These are phyloP conservation scores for Latrodectus geometricus DNA, from an alignment of 1,140 invertebrate genomes.

Conservation along the genomic window DNA sequence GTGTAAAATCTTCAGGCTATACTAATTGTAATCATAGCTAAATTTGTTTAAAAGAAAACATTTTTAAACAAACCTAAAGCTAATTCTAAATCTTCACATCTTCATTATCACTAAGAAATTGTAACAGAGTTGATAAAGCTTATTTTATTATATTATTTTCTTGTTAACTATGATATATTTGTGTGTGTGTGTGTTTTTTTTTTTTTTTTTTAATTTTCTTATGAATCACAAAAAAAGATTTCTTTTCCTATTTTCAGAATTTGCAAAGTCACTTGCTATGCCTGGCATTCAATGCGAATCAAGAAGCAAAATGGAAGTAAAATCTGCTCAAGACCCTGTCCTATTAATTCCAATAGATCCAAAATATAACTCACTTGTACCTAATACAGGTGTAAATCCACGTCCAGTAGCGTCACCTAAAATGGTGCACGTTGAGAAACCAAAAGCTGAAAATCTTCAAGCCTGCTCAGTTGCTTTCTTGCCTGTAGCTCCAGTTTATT, in stretches of 20 bases:
- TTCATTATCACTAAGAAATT: no score
- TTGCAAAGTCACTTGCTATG: conserved; percentile 26
- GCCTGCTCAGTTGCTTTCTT: conserved; percentile 51
- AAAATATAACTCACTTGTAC: conserved; percentile 1
- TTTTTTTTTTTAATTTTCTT: no score
- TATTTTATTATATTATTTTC: no score
- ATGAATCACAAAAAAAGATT: no score
- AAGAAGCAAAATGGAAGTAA: conserved; percentile 5
- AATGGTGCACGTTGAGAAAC: conserved; percentile 57
- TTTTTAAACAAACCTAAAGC: no score
- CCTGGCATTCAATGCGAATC: conserved; percentile 7
- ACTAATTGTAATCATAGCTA: no score
- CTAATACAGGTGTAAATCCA: neutral
- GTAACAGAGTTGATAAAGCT: no score
- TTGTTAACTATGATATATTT: no score
- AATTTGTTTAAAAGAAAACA: no score
- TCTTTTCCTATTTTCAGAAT: conserved; percentile 46
- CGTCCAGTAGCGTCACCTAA: conserved; percentile 1
- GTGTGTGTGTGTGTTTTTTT: no score
- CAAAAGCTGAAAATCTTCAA: conserved; percentile 49
- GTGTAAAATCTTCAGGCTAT: no score
- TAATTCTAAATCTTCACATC: no score
- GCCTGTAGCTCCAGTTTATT: conserved; percentile 33
- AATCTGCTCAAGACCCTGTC: conserved; percentile 34
- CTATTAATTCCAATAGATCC: conserved; percentile 33